Conservation (phyloP, 1,140 invertebrate genomes). For the Adoxophyes honmai region DNA sequence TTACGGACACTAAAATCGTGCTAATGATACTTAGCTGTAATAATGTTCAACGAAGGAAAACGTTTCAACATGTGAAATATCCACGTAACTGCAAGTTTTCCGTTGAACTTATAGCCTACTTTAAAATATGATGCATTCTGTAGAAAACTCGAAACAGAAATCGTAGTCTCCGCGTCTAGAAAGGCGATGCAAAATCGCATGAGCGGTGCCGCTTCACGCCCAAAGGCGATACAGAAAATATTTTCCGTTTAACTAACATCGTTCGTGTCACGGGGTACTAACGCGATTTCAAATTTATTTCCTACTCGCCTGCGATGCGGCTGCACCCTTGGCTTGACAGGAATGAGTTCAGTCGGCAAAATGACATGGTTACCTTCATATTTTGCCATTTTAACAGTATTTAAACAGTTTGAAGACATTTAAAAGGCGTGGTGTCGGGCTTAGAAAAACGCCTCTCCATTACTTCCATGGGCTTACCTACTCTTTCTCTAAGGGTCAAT, state of each 20-base stretch:
- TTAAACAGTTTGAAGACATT: no score
- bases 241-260: slow-evolving; percentile 52
- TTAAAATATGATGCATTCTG: not conserved
- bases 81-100: no score
- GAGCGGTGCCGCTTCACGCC: slow-evolving; percentile 35
- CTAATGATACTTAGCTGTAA: no score
- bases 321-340: slow-evolving; percentile 27
- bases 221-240: slow-evolving; percentile 48
- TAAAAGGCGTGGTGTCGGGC: no score
- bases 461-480: no score
- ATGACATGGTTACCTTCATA: slow-evolving; percentile 27
- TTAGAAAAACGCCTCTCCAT: no score
- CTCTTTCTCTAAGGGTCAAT: no score
- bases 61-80: no score
- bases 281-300: slow-evolving; percentile 53
- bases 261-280: slow-evolving; percentile 36
- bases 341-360: slow-evolving; percentile 22
- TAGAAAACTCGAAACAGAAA: slow-evolving; percentile 11
- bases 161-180: slow-evolving; percentile 20
- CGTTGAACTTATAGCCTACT: no score
- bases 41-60: no score
- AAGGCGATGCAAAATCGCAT: slow-evolving; percentile 40
- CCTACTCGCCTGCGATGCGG: slow-evolving; percentile 21
- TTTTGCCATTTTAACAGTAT: no score
- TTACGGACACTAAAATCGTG: no score